A percentile compares a stretch with the other conserved stretches of the same genome.
phyloP scores from a whole-genome alignment of 2,888 invertebrate genomes.

The Dyspetes luteomarginatus region DNA sequence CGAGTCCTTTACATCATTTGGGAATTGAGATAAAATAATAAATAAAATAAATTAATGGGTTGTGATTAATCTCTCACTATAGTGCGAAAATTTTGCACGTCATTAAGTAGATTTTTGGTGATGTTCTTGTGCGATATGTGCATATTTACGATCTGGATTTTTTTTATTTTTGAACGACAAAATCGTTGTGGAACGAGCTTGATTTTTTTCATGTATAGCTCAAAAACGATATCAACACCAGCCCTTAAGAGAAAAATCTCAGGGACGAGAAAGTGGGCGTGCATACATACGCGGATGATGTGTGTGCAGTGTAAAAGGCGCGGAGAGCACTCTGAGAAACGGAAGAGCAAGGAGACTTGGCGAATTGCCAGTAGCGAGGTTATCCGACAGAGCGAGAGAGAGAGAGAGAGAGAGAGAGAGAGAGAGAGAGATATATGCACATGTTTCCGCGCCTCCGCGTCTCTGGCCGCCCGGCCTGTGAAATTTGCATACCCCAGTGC shows the following conservation, averaged over 20 bases:
- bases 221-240: background rate
- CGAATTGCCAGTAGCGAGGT: background rate
- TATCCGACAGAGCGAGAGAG: too few relatives aligned
- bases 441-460: slow-evolving; percentile 58
- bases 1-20: background rate
- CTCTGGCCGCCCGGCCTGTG: slow-evolving; percentile 22
- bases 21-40: too few relatives aligned
- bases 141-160: background rate
- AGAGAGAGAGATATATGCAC: slow-evolving; percentile 56
- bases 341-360: background rate
- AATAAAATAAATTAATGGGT: background rate
- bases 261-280: background rate
- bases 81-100: background rate
- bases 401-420: too few relatives aligned
- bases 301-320: too few relatives aligned
- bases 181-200: background rate
- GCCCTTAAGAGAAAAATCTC: background rate
- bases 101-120: background rate
- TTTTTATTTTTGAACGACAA: background rate
- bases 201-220: background rate
- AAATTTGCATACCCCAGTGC: slow-evolving; percentile 79
- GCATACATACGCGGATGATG: background rate
- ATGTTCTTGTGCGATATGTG: background rate
- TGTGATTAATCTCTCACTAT: background rate
- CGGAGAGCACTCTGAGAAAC: background rate